Evolutionary conservation across 2,113 vertebrate species (phyloP).

Genomic region (Thunnus thynnus): DNA sequence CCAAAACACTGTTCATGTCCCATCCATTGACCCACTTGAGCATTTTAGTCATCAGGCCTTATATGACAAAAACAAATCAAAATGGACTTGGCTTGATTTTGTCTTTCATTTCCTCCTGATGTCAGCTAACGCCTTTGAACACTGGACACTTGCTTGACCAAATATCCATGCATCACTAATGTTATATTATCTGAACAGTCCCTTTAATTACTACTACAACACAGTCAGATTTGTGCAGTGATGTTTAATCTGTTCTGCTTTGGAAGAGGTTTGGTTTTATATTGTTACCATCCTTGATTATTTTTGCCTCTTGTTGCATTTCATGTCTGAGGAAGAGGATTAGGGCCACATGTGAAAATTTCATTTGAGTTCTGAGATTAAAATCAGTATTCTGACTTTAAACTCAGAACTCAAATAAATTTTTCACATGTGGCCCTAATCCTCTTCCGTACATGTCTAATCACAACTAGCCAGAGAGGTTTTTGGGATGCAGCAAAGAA

Average conservation of each 20-base stretch:
- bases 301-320: slow-evolving; percentile 3
- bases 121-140: background rate
- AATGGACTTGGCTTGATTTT: background rate
- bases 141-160: slow-evolving; percentile 23
- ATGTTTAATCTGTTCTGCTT: slow-evolving; percentile 43
- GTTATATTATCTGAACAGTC: slow-evolving; percentile 41
- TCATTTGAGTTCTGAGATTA: no score
- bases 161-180: slow-evolving; percentile 33
- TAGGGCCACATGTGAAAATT: no score
- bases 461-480: background rate
- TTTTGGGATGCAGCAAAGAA: background rate
- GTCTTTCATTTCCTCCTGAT: background rate
- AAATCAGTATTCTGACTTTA: no score
- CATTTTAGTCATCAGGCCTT: background rate
- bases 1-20: background rate
- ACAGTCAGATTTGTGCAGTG: slow-evolving; percentile 22
- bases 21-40: background rate
- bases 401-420: no score
- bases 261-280: background rate
- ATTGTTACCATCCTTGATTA: slow-evolving; percentile 6
- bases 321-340: background rate
- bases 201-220: slow-evolving; percentile 29
- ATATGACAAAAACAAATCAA: background rate
- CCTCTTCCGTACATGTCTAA: background rate
- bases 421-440: no score